Evolutionary conservation across 2,888 invertebrate genomes (phyloP).

Genomic region (Dynastes hyllus): DNA sequence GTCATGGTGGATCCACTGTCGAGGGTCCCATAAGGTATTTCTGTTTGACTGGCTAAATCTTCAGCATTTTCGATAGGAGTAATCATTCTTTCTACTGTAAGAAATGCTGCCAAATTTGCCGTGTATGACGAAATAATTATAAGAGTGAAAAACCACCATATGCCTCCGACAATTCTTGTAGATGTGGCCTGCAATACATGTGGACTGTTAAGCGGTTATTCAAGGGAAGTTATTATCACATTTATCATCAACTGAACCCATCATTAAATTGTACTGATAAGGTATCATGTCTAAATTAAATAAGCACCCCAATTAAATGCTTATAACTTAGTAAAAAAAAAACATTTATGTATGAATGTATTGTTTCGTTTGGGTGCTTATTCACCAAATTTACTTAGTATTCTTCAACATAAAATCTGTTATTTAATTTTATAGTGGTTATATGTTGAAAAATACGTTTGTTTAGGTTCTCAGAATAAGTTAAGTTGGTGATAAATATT

Average conservation of each 20-base stretch:
- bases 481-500: slow-evolving; percentile 51
- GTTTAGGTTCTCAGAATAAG: slow-evolving; percentile 43
- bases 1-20: slow-evolving; percentile 97
- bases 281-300: slow-evolving; percentile 50
- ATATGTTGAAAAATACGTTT: slow-evolving; percentile 22
- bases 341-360: background rate
- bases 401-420: slow-evolving; percentile 5
- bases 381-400: slow-evolving; percentile 1
- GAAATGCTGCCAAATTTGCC: slow-evolving; percentile 97
- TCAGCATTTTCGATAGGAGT: slow-evolving; percentile 97
- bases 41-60: slow-evolving; percentile 94
- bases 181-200: slow-evolving; percentile 82
- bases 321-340: background rate
- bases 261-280: slow-evolving; percentile 42
- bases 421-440: background rate
- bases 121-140: slow-evolving; percentile 99
- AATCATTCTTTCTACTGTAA: slow-evolving; percentile 97
- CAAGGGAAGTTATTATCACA: slow-evolving; percentile 1
- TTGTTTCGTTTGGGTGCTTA: slow-evolving; percentile 27
- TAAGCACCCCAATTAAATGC: slow-evolving; percentile 40
- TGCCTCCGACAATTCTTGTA: slow-evolving; percentile 95
- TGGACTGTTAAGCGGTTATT: background rate
- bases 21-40: slow-evolving; percentile 94
- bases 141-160: slow-evolving; percentile 99
- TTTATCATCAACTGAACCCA: slow-evolving; percentile 52